Conservation (phyloP, 2,888 invertebrate species). For the Baronia brevicornis region DNA sequence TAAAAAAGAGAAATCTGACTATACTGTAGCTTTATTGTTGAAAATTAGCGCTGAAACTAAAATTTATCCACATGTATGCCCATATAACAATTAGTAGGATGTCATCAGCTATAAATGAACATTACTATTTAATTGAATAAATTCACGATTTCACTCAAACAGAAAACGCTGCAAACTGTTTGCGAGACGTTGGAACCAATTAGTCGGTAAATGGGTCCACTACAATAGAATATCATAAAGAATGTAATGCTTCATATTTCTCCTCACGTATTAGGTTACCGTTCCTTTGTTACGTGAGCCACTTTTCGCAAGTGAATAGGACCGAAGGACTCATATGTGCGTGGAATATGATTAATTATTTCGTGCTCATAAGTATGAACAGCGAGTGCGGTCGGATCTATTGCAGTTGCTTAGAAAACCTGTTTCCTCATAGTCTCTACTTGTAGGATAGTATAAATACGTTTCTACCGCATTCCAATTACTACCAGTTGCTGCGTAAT, state of each 20-base stretch:
- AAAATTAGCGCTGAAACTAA: too few relatives aligned
- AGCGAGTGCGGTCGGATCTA: conserved; percentile 26
- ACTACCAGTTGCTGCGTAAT: too few relatives aligned
- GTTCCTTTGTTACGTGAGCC: conserved; percentile 71
- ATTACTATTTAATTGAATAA: conserved; percentile 23
- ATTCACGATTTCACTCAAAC: conserved; percentile 45
- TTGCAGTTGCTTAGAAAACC: conserved; percentile 27
- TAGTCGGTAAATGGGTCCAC: conserved; percentile 54
- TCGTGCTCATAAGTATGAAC: conserved; percentile 44
- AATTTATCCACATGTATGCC: too few relatives aligned
- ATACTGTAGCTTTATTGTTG: too few relatives aligned
- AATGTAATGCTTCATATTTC: conserved; percentile 64
- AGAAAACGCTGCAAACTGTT: conserved; percentile 34
- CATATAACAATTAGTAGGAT: conserved; percentile 5
- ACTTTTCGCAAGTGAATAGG: conserved; percentile 69
- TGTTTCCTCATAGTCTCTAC: conserved; percentile 21
- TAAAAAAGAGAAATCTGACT: too few relatives aligned
- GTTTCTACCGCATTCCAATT: too few relatives aligned
- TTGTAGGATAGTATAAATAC: conserved; percentile 14
- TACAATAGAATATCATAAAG: conserved; percentile 55
- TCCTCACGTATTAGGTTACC: conserved; percentile 70
- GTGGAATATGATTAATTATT: conserved; percentile 68
- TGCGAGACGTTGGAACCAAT: conserved; percentile 52
- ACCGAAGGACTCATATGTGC: conserved; percentile 55
- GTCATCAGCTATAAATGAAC: conserved; percentile 8